These are phyloP conservation scores for Carcharodon carcharias DNA, from an alignment of 2,797 vertebrate species.

Conservation along the genomic window DNA sequence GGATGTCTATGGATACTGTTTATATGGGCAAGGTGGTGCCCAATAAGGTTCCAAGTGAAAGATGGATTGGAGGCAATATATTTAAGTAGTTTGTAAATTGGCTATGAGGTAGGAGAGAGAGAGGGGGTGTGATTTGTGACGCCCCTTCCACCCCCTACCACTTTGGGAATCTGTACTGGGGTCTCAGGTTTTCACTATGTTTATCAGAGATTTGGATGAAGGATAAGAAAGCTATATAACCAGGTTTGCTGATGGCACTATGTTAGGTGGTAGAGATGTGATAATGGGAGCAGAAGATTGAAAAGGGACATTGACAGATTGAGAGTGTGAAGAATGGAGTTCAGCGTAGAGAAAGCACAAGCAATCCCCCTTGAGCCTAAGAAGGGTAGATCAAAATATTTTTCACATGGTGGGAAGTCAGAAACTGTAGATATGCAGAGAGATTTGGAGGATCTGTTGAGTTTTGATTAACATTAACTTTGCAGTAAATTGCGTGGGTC, in stretches of 20 bases:
- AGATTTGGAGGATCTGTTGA: neutral
- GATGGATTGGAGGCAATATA: neutral
- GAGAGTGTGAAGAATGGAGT: neutral
- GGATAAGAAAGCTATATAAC: neutral
- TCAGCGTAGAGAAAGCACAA: neutral
- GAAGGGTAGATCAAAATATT: neutral
- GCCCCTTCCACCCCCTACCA: too few relatives aligned
- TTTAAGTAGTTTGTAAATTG: neutral
- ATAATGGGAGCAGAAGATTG: neutral
- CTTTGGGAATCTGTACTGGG: too few relatives aligned
- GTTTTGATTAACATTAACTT: neutral
- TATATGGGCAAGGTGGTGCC: neutral
- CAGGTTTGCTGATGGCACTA: neutral
- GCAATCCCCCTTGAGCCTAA: neutral
- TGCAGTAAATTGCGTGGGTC: neutral
- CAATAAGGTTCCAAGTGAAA: neutral
- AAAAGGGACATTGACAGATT: neutral
- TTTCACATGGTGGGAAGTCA: neutral
- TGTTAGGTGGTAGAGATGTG: neutral
- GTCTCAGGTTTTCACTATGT: too few relatives aligned
- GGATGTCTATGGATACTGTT: too few relatives aligned
- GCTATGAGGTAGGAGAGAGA: neutral
- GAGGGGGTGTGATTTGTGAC: neutral
- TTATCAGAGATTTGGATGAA: too few relatives aligned
- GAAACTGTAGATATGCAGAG: neutral